Evolutionary conservation across 2,113 vertebrate genomes (phyloP), one percentile per base, ranked within the genome.

Genomic region (Rhombomys opimus): DNA sequence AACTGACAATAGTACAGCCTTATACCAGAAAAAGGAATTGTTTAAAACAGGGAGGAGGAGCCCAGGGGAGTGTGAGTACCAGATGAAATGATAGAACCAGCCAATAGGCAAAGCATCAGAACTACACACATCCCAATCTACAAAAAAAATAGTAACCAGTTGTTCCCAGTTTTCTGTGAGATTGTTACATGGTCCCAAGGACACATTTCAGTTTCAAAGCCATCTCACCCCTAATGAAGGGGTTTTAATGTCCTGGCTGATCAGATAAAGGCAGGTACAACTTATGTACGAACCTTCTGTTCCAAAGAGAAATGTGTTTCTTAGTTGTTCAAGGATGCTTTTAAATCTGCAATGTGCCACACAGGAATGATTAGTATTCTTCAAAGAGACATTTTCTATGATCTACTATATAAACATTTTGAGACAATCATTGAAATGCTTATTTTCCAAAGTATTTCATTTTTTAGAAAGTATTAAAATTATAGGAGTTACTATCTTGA

Each of bases 241-340:
- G 68, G 32, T 95, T 96, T 97, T 61, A 96, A 90, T 59, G 96
- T 77, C 77, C 0, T 52, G 89, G 57, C 90, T 97, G 96, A 92
- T 91, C 54, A 54, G 20, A 91, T 96, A 75, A 85, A 97, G 93
- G 38, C 68, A 96, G 73, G 93, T 80, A 90, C 35, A 68, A 0
- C 81, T 2, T 80, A 86, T 41, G 0, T 12, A 92, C 50, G 54
- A 61, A 14, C 54, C 67, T 86, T 95, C 67, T 91, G 80, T 95
- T 97, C 91, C 18, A 67, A 76, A 75, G 80, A 88, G 93, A 25
- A 86, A 80, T 88, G 68, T 2, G 1, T 61, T 97, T 98, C 96
- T 96, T 59, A 63, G n/a, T 89, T 93, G 17, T 80, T 94, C 93
- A 92, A 41, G 80, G 27, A 84, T 41, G 54, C 30, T 92, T 61